Conservation (phyloP, 2,888 invertebrate genomes). For the Pammene aurita region DNA sequence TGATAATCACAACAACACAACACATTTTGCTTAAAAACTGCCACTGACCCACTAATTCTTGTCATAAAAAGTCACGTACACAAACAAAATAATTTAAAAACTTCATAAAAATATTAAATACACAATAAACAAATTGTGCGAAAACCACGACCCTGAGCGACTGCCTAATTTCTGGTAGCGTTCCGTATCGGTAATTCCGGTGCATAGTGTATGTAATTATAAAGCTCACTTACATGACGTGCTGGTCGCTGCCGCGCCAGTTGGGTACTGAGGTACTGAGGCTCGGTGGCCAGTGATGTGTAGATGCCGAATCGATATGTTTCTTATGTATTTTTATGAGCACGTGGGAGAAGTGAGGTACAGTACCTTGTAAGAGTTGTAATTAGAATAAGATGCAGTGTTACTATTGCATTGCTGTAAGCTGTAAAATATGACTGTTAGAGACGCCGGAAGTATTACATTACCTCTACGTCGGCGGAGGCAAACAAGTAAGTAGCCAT, state of each 20-base stretch:
- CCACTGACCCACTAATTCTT: slow-evolving; percentile 23
- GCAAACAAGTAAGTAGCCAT: no score
- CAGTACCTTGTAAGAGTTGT: background rate
- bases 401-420: background rate
- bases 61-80: slow-evolving; percentile 20
- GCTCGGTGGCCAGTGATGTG: slow-evolving; percentile 20
- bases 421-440: no score
- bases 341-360: background rate
- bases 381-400: background rate
- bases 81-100: slow-evolving; percentile 13
- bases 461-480: no score
- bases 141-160: slow-evolving; percentile 5
- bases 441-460: no score
- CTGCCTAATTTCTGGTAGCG: slow-evolving; percentile 11
- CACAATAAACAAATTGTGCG: background rate
- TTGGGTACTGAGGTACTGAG: slow-evolving; percentile 50
- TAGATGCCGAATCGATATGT: slow-evolving; percentile 31
- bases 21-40: slow-evolving; percentile 9
- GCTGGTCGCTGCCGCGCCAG: slow-evolving; percentile 51
- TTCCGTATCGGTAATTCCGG: slow-evolving; percentile 16
- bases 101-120: background rate
- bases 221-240: slow-evolving; percentile 57
- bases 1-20: slow-evolving; percentile 20
- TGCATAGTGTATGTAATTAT: slow-evolving; percentile 18
- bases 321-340: slow-evolving; percentile 17